Conservation (phyloP, 2,888 invertebrate species). For the Cataglyphis livida region DNA sequence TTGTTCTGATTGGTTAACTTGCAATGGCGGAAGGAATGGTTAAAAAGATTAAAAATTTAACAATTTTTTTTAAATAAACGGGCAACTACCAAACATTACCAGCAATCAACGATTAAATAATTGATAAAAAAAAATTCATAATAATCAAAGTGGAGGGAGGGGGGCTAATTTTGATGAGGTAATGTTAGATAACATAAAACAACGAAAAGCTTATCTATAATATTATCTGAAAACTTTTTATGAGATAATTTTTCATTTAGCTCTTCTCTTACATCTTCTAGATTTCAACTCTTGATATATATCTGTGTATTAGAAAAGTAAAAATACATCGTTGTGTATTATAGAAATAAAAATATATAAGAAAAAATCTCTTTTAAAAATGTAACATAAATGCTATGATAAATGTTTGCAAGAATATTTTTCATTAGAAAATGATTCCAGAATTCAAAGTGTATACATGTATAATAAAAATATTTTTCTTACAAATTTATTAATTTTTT, state of each 20-base stretch:
- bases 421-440: background rate
- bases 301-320: background rate
- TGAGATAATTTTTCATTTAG: background rate
- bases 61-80: too few relatives aligned
- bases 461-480: background rate
- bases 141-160: too few relatives aligned
- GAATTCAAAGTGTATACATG: background rate
- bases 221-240: background rate
- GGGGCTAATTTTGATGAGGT: too few relatives aligned
- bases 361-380: background rate
- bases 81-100: too few relatives aligned
- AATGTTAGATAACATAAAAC: background rate
- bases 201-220: background rate
- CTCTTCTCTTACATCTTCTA: background rate
- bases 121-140: too few relatives aligned
- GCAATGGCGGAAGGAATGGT: too few relatives aligned
- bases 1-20: too few relatives aligned
- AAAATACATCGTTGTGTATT: background rate
- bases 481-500: constrained; percentile 28
- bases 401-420: background rate
- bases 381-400: background rate
- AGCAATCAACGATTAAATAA: too few relatives aligned
- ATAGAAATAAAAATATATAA: background rate
- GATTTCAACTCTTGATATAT: background rate
- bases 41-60: background rate